phyloP scores from a whole-genome alignment of 2,888 invertebrate genomes.

The Mythimna loreyi region DNA sequence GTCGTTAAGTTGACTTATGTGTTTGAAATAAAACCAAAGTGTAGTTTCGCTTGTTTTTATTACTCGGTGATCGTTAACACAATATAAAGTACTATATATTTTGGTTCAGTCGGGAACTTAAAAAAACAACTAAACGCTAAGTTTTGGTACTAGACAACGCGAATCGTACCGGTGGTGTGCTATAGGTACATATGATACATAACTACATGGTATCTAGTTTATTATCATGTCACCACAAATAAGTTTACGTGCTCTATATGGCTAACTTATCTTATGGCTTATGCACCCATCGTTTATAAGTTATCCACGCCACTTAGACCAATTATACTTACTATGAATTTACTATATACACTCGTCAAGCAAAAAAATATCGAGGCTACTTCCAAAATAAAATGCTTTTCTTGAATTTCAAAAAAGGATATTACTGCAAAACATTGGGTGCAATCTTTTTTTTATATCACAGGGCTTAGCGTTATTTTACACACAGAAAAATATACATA shows the following conservation, averaged over 20 bases:
- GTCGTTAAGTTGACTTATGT: conserved; percentile 52
- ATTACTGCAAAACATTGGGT: conserved; percentile 73
- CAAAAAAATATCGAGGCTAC: conserved; percentile 51
- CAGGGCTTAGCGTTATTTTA: conserved; percentile 79
- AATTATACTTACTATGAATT: conserved; percentile 47
- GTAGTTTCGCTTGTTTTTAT: conserved; percentile 81
- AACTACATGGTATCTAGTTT: conserved; percentile 61
- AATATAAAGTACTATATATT: conserved; percentile 87
- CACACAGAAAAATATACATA: conserved; percentile 78
- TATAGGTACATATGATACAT: conserved; percentile 69
- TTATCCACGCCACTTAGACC: conserved; percentile 64
- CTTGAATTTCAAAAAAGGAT: conserved; percentile 55
- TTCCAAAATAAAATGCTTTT: conserved; percentile 35
- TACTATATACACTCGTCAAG: conserved; percentile 61
- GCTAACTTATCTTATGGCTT: conserved; percentile 82
- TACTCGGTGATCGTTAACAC: conserved; percentile 86
- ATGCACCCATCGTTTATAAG: conserved; percentile 76
- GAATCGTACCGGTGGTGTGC: conserved; percentile 74
- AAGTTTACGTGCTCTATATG: conserved; percentile 71
- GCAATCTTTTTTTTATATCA: conserved; percentile 78
- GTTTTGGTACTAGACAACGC: conserved; percentile 86
- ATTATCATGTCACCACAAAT: conserved; percentile 70
- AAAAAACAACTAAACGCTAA: conserved; percentile 84
- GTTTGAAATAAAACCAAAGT: conserved; percentile 65
- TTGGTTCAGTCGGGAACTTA: conserved; percentile 91